Conservation (phyloP, 2,113 vertebrate genomes). For the Sinocyclocheilus maitianheensis region DNA sequence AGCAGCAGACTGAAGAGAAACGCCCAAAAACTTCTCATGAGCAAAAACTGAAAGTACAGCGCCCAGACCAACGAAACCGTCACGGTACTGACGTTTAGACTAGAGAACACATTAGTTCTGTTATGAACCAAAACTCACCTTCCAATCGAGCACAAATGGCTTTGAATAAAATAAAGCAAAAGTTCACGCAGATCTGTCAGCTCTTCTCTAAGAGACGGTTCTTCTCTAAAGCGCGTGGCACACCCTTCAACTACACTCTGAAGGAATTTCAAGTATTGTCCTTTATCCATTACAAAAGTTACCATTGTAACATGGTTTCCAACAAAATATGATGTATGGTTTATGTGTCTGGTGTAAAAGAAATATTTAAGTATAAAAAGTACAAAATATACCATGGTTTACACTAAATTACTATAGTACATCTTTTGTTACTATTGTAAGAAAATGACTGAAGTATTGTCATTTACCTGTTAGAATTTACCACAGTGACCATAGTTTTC, state of each 20-base stretch:
- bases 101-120: not conserved
- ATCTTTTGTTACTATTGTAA: too few relatives aligned
- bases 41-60: not conserved
- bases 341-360: not conserved
- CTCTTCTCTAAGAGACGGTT: not conserved
- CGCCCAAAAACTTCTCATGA: conserved; percentile 10
- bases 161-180: not conserved
- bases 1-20: conserved; percentile 11
- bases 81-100: not conserved
- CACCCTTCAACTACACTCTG: conserved; percentile 26
- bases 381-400: not conserved
- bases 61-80: not conserved
- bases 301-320: not conserved
- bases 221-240: conserved; percentile 35
- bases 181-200: conserved; percentile 1
- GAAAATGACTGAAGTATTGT: not conserved
- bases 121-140: conserved; percentile 53
- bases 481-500: too few relatives aligned
- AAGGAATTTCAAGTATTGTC: not conserved
- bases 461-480: not conserved
- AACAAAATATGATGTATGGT: not conserved
- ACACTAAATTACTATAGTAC: not conserved
- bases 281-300: not conserved
- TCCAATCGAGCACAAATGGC: not conserved
- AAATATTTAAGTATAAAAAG: not conserved